phyloP scores from a whole-genome alignment of 2,888 invertebrate species.

The Melangyna quadrimaculata region DNA sequence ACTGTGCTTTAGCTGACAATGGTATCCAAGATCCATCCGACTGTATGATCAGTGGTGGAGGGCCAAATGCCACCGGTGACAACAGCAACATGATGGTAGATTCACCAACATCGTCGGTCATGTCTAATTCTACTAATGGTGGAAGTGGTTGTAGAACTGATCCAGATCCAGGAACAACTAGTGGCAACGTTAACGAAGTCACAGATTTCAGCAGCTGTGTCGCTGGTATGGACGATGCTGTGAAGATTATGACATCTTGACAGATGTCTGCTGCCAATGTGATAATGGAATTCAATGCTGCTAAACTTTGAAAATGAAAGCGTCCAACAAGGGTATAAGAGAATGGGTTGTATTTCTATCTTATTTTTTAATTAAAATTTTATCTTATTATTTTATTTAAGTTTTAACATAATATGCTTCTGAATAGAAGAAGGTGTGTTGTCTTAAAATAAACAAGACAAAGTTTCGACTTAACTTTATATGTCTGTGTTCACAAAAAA shows the following conservation, averaged over 20 bases:
- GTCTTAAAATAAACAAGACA: not conserved
- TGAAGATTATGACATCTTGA: conserved; percentile 82
- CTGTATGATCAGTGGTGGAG: conserved; percentile 78
- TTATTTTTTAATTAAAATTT: not conserved
- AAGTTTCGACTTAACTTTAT: conserved; percentile 18
- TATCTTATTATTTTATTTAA: not conserved
- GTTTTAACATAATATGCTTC: not conserved
- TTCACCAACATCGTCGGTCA: conserved; percentile 73
- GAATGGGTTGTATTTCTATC: conserved; percentile 26
- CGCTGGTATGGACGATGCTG: conserved; percentile 82
- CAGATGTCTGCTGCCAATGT: conserved; percentile 74
- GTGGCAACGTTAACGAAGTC: conserved; percentile 72
- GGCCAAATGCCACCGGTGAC: conserved; percentile 75
- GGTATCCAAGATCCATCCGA: conserved; percentile 79
- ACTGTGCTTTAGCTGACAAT: conserved; percentile 59
- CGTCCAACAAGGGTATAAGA: conserved; percentile 32
- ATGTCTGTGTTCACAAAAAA: not conserved
- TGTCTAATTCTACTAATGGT: conserved; percentile 71
- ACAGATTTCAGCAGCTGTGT: conserved; percentile 80
- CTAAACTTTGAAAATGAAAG: conserved; percentile 60
- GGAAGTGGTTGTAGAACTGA: conserved; percentile 50
- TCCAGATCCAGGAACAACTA: conserved; percentile 21
- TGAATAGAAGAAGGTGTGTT: not conserved
- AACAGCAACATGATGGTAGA: conserved; percentile 74
- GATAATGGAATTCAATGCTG: conserved; percentile 70